A percentile compares a stretch with the other conserved stretches of the same genome.
phyloP scores from a whole-genome alignment of 2,888 invertebrate species.

The Apotomis capreana region DNA sequence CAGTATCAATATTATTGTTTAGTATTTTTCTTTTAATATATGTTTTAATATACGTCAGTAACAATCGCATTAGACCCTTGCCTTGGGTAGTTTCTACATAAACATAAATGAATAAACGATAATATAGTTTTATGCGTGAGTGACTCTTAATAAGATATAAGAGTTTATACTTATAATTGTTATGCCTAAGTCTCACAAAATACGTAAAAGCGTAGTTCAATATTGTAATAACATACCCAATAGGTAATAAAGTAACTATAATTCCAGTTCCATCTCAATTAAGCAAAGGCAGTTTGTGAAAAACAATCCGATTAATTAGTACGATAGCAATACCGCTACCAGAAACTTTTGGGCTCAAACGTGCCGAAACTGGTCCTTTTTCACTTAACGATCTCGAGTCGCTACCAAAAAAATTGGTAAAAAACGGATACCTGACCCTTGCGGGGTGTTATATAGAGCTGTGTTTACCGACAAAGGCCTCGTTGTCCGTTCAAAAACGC shows the following conservation, averaged over 20 bases:
- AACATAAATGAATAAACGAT: too few relatives aligned
- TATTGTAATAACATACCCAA: neutral
- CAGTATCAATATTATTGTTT: too few relatives aligned
- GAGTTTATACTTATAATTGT: too few relatives aligned
- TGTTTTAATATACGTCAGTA: too few relatives aligned
- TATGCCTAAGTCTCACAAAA: neutral
- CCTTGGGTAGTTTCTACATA: too few relatives aligned
- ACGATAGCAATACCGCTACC: constrained; percentile 72
- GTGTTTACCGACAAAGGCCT: constrained; percentile 47
- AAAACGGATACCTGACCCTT: constrained; percentile 72
- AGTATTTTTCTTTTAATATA: too few relatives aligned
- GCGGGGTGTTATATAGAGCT: constrained; percentile 54
- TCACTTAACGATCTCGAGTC: constrained; percentile 72
- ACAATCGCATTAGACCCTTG: too few relatives aligned
- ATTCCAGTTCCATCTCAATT: constrained; percentile 47
- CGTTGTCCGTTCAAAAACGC: too few relatives aligned
- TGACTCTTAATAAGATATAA: too few relatives aligned
- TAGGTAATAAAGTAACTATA: neutral
- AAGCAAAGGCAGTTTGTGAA: constrained; percentile 57
- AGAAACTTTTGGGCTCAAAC: constrained; percentile 67
- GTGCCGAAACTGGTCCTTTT: constrained; percentile 76
- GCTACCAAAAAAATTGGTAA: constrained; percentile 74
- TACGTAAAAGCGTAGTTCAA: neutral
- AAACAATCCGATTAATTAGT: constrained; percentile 75
- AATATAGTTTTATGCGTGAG: too few relatives aligned